These are phyloP conservation scores for Drosophila meridiana DNA, from an alignment of 2,888 invertebrate genomes.

Conservation along the genomic window DNA sequence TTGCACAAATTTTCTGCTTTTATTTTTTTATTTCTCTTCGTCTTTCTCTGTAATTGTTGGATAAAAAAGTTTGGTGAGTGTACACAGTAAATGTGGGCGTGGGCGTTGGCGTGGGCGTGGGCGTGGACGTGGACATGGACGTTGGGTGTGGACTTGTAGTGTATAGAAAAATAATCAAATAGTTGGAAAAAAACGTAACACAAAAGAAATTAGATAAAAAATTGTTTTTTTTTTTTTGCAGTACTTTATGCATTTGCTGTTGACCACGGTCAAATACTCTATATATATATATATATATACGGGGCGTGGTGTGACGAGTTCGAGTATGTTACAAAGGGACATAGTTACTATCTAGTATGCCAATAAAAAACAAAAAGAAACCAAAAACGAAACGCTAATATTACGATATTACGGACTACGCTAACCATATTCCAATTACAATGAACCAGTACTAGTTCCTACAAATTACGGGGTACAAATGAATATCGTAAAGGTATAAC, in stretches of 20 bases:
- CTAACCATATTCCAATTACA: constrained; percentile 51
- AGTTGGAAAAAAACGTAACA: constrained; percentile 22
- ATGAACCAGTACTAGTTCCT: constrained; percentile 60
- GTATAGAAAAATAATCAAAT: constrained; percentile 39
- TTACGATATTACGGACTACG: constrained; percentile 22
- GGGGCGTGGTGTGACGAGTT: constrained; percentile 19
- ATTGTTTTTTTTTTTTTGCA: constrained; percentile 43
- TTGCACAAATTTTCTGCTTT: constrained; percentile 44
- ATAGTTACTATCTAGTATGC: constrained; percentile 24
- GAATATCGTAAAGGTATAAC: constrained; percentile 22
- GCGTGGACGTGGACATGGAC: background rate
- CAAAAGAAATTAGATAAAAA: constrained; percentile 24
- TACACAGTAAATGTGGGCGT: constrained; percentile 42
- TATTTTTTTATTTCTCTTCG: constrained; percentile 62
- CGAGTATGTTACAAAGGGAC: constrained; percentile 49
- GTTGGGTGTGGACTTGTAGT: constrained; percentile 12
- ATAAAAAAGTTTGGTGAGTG: constrained; percentile 60
- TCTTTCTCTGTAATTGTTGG: constrained; percentile 74
- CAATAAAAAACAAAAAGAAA: constrained; percentile 36
- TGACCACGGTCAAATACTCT: constrained; percentile 10
- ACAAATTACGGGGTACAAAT: constrained; percentile 54
- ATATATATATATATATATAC: constrained; percentile 8
- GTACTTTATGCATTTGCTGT: constrained; percentile 73
- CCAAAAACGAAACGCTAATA: constrained; percentile 41
- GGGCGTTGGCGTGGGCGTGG: constrained; percentile 16